These are phyloP conservation scores for Propithecus deckenii DNA, from an alignment of 2,797 vertebrate species.

Conservation along the genomic window DNA sequence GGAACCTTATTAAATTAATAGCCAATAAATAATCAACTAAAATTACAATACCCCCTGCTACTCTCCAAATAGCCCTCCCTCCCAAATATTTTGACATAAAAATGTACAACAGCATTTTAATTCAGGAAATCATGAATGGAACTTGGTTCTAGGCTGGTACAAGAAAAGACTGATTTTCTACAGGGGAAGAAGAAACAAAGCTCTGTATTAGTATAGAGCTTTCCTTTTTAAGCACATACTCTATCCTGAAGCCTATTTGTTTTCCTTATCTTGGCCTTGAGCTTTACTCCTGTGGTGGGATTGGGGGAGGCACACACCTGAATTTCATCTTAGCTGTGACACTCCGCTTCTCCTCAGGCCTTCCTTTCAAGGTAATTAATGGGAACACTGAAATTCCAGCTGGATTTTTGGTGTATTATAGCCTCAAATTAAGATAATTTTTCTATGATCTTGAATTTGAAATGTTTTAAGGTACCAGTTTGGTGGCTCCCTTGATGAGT, in stretches of 20 bases:
- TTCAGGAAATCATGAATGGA: neutral
- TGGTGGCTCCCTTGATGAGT: neutral
- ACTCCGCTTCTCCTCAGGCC: neutral
- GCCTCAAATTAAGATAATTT: neutral
- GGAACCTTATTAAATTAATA: constrained; percentile 60
- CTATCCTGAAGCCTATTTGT: neutral
- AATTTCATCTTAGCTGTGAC: neutral
- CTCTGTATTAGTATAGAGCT: neutral
- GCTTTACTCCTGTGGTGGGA: neutral
- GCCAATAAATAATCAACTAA: constrained; percentile 69
- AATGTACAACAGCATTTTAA: neutral
- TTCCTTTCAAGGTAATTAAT: neutral
- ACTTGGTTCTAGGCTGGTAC: neutral
- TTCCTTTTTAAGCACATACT: neutral
- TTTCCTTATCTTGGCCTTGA: neutral
- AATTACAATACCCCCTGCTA: neutral
- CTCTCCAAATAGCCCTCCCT: neutral
- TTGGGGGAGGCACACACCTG: neutral
- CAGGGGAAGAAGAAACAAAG: neutral
- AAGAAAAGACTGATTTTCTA: neutral
- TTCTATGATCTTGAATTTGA: neutral
- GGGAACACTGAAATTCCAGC: neutral
- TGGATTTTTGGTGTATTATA: neutral
- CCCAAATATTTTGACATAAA: neutral
- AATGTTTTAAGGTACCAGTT: neutral